phyloP scores from a whole-genome alignment of 2,888 invertebrate species.

The Ellobium chinense region DNA sequence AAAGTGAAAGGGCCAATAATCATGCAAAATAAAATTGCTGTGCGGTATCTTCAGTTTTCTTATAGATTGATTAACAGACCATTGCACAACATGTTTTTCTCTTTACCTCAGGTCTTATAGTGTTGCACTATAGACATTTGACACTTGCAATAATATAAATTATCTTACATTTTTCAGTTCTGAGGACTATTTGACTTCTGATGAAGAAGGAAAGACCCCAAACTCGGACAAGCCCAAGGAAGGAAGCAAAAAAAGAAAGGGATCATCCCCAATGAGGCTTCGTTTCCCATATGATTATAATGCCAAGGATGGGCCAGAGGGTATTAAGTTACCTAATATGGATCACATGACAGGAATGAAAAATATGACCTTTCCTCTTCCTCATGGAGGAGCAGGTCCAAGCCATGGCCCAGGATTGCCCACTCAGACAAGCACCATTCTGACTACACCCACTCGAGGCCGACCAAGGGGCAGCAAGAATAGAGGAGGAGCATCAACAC shows the following conservation, averaged over 20 bases:
- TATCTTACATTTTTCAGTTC: constrained; percentile 33
- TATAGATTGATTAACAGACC: no score
- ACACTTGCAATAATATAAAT: no score
- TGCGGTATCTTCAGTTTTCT: no score
- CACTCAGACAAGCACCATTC: constrained; percentile 13
- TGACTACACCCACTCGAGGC: constrained; percentile 38
- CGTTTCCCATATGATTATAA: constrained; percentile 46
- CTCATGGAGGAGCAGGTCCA: constrained; percentile 31
- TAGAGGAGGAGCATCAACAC: background rate
- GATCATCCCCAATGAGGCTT: constrained; percentile 42
- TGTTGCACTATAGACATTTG: no score
- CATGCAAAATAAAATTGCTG: no score
- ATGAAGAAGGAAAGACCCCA: constrained; percentile 37
- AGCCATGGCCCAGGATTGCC: constrained; percentile 16
- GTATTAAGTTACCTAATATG: constrained; percentile 33
- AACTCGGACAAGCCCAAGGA: constrained; percentile 38
- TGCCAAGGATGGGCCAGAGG: constrained; percentile 32
- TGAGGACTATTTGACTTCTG: constrained; percentile 42
- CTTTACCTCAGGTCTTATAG: no score
- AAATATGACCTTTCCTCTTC: constrained; percentile 36
- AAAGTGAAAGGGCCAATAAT: no score
- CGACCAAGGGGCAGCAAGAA: constrained; percentile 40
- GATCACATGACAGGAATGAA: constrained; percentile 39
- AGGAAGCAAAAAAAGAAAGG: constrained; percentile 45
- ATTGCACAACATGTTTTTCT: no score